Conservation (phyloP, 2,113 vertebrate genomes). For the Laticauda laticaudata region DNA sequence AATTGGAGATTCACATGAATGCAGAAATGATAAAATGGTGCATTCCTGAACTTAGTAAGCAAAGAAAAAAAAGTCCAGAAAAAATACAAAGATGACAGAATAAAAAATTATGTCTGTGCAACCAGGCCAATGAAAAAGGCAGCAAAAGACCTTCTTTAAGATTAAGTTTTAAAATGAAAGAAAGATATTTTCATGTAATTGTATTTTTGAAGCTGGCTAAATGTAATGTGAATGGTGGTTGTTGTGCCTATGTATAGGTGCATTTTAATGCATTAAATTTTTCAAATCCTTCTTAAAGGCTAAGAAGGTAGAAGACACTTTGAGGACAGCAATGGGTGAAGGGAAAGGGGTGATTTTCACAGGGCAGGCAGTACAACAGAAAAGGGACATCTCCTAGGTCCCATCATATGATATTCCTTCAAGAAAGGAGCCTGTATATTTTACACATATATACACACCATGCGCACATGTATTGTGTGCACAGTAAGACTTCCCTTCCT, state of each 20-base stretch:
- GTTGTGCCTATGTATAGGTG: neutral
- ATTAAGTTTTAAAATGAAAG: neutral
- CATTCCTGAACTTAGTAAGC: neutral
- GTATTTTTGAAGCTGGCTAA: neutral
- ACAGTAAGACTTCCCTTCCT: neutral
- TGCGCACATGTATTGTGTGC: neutral
- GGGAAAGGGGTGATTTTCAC: neutral
- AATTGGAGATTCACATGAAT: neutral
- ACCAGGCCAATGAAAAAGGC: neutral
- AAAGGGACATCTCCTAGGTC: neutral
- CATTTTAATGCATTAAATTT: neutral
- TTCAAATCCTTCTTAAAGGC: neutral
- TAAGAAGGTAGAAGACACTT: neutral
- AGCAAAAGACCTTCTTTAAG: neutral
- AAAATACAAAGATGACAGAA: neutral
- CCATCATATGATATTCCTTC: neutral
- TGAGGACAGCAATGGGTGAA: neutral
- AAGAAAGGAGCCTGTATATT: neutral
- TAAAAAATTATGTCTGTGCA: neutral
- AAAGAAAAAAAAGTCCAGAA: neutral
- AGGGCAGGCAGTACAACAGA: neutral
- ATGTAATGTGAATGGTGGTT: neutral
- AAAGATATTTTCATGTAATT: neutral
- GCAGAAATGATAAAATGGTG: neutral
- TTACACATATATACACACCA: neutral